Base-by-base conservation (phyloP, 2,888 invertebrate species). In the Pegoplata infirma region DNA sequence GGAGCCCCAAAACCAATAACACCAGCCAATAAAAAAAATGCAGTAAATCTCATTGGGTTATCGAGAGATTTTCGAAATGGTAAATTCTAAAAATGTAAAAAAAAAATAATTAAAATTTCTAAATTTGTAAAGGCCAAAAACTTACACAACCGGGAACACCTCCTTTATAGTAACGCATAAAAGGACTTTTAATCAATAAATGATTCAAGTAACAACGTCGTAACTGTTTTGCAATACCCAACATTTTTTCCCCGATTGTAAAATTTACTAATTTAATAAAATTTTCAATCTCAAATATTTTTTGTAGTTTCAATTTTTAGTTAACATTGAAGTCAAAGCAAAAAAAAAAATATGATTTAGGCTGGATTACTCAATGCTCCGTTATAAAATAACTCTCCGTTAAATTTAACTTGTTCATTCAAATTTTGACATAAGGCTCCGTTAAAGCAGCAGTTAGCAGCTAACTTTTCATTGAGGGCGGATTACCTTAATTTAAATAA, bases 81-180 rank as follows among this genome's bases (percentile, higher is more conserved):
- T 51, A 85, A 32, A 49, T 77, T 32, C 40, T 7, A 51, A 47
- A 28, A 19, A 58, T 12, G 1, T 17, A 3, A 36, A n/a, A 21
- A 17, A 7, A 28, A 47, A 47, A 10, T 8, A 3, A 44, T n/a
- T 7, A 7, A 53, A 40, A 40, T 51, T 16, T 2, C 14, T 23
- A 2, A 32, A 32, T 12, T 32, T 7, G 2, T 14, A 47, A n/a
- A n/a, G n/a, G n/a, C n/a, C n/a, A 47, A 63, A 10, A 46, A 81
- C 86, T 83, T 77, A 85, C 85, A 78, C 73, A n/a, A 3, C 87
- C 87, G 0, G 86, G 86, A 40, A 68, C 1, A 2, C 87, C 86
- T 5, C 76, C 80, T 56, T 67, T 67, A 49, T 64, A 58, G 6
- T 16, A 32, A 8, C 78, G 58, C 6, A 49, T 6, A 7, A 49